phyloP scores from a whole-genome alignment of 2,797 vertebrate genomes.

The Sebastes minor region DNA sequence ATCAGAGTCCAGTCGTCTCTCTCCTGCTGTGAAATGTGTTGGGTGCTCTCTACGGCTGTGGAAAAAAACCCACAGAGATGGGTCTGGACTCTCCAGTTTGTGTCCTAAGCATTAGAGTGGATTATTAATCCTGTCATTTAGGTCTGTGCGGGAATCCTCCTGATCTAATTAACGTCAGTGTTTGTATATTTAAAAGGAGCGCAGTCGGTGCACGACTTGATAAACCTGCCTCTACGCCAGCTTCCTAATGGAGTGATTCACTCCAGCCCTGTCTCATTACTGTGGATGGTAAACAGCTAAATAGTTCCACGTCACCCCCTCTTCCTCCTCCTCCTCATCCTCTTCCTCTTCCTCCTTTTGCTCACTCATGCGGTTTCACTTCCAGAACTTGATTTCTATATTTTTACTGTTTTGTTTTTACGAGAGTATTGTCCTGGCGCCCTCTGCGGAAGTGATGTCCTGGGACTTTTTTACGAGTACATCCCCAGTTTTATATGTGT shows the following conservation, averaged over 20 bases:
- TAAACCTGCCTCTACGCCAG: conserved; percentile 26
- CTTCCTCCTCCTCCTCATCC: not conserved
- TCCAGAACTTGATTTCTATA: conserved; percentile 18
- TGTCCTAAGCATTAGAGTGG: not conserved
- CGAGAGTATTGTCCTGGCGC: conserved; percentile 38
- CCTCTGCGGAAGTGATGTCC: conserved; percentile 46
- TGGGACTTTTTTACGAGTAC: conserved; percentile 56
- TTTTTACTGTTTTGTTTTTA: conserved; percentile 54
- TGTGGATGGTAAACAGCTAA: conserved; percentile 43
- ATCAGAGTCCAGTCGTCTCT: not conserved
- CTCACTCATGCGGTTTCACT: conserved; percentile 9
- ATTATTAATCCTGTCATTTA: conserved; percentile 63
- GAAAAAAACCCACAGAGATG: not conserved
- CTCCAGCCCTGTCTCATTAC: conserved; percentile 48
- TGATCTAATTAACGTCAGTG: conserved; percentile 55
- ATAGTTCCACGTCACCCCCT: not conserved
- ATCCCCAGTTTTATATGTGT: conserved; percentile 56
- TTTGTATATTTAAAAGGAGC: conserved; percentile 53
- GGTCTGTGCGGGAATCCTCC: conserved; percentile 38
- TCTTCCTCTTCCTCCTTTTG: not conserved
- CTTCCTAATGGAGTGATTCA: conserved; percentile 46
- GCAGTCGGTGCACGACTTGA: conserved; percentile 13
- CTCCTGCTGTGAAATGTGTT: not conserved
- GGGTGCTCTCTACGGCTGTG: not conserved
- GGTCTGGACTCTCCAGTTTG: not conserved